phyloP scores from a whole-genome alignment of 2,797 vertebrate genomes.

The Periophthalmus magnuspinnatus region DNA sequence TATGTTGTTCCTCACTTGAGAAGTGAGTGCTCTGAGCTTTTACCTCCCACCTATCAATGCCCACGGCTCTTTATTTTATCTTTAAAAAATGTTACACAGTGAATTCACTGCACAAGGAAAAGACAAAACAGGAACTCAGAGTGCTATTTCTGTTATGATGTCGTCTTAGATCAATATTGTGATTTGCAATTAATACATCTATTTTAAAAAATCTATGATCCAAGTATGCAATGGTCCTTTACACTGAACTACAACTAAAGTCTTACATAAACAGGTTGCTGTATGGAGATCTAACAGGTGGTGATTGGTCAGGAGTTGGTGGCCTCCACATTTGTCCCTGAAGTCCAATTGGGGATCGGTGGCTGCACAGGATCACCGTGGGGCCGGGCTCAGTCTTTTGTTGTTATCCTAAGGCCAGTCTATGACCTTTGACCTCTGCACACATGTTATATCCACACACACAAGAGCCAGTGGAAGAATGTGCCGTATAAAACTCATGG shows the following conservation, averaged over 20 bases:
- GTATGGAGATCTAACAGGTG: background rate
- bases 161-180: too few relatives aligned
- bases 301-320: background rate
- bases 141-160: background rate
- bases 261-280: background rate
- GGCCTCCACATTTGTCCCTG: slow-evolving; percentile 47
- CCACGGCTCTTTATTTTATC: too few relatives aligned
- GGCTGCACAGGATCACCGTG: slow-evolving; percentile 51
- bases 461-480: slow-evolving; percentile 13
- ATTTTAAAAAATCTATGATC: too few relatives aligned
- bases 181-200: too few relatives aligned
- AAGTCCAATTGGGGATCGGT: slow-evolving; percentile 30
- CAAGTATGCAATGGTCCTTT: too few relatives aligned
- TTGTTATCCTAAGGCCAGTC: slow-evolving; percentile 48
- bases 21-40: too few relatives aligned
- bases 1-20: too few relatives aligned
- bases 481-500: slow-evolving; percentile 12
- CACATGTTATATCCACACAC: slow-evolving; percentile 37
- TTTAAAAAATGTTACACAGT: too few relatives aligned
- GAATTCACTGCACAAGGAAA: too few relatives aligned
- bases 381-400: slow-evolving; percentile 50
- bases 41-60: too few relatives aligned
- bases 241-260: too few relatives aligned
- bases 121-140: too few relatives aligned
- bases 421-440: slow-evolving; percentile 58